Conservation (phyloP, 2,888 invertebrate species). For the Xanthia icteritia region DNA sequence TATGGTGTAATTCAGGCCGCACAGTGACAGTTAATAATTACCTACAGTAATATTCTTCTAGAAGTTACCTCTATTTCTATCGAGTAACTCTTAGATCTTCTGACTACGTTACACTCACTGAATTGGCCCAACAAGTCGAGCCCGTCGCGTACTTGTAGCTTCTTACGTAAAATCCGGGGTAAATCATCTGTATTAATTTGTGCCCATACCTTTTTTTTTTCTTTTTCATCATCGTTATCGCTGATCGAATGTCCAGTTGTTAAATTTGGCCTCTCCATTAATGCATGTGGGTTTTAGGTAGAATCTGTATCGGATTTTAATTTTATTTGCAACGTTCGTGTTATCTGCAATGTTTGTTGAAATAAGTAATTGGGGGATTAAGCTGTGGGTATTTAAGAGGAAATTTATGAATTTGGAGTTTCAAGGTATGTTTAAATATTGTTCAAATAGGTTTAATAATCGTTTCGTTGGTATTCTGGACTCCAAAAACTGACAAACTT, state of each 20-base stretch:
- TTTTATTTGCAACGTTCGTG: slow-evolving; percentile 19
- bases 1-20: too few relatives aligned
- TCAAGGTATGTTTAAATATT: background rate
- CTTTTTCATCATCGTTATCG: background rate
- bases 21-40: too few relatives aligned
- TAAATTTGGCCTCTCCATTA: background rate
- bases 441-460: background rate
- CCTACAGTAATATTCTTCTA: too few relatives aligned
- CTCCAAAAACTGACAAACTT: background rate
- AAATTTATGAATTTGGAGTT: background rate
- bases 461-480: background rate
- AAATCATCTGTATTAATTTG: too few relatives aligned
- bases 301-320: slow-evolving; percentile 19
- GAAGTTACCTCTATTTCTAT: too few relatives aligned
- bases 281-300: background rate
- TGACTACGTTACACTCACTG: too few relatives aligned
- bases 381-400: background rate
- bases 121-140: too few relatives aligned
- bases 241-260: background rate
- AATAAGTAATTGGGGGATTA: slow-evolving; percentile 28
- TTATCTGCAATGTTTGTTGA: slow-evolving; percentile 21
- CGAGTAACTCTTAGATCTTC: too few relatives aligned
- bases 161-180: too few relatives aligned
- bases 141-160: too few relatives aligned
- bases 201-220: background rate